Evolutionary conservation across 1,140 invertebrate species (phyloP).

Genomic region (Hypsibius dujardini): DNA sequence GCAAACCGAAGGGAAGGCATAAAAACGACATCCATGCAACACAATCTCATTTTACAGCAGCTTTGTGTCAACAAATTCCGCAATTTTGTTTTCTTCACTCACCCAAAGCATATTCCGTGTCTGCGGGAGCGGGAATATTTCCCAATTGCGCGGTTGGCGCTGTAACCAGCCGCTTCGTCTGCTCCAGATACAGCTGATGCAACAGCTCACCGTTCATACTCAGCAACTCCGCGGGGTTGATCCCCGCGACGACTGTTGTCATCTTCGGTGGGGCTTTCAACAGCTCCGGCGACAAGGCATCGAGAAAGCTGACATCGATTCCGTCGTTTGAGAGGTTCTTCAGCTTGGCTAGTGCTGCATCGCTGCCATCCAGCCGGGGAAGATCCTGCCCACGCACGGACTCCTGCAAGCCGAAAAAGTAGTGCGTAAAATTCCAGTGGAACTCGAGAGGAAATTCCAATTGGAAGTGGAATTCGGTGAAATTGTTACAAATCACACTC

Average conservation of each 20-base stretch:
- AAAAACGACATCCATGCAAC: too few species aligned
- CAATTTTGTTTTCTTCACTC: too few species aligned
- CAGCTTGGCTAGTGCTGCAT: background rate
- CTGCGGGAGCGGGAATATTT: background rate
- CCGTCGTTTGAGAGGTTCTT: background rate
- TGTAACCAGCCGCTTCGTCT: background rate
- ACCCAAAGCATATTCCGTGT: slow-evolving; percentile 9
- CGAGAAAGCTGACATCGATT: slow-evolving; percentile 7
- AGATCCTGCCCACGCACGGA: too few species aligned
- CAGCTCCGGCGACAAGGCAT: background rate
- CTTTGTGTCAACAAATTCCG: too few species aligned
- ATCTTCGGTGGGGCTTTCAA: background rate
- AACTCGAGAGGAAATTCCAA: too few species aligned
- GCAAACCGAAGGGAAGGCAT: too few species aligned
- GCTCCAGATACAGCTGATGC: slow-evolving; percentile 16
- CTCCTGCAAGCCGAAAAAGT: too few species aligned
- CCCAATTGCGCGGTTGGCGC: background rate
- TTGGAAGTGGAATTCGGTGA: too few species aligned
- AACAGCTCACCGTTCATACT: background rate
- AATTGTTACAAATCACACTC: too few species aligned
- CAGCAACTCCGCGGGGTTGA: background rate
- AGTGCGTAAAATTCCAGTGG: too few species aligned
- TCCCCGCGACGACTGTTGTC: background rate
- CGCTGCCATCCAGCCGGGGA: background rate
- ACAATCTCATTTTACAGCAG: too few species aligned